These are phyloP conservation scores for Aramus guarauna DNA, from an alignment of 2,113 vertebrate genomes.

Conservation along the genomic window DNA sequence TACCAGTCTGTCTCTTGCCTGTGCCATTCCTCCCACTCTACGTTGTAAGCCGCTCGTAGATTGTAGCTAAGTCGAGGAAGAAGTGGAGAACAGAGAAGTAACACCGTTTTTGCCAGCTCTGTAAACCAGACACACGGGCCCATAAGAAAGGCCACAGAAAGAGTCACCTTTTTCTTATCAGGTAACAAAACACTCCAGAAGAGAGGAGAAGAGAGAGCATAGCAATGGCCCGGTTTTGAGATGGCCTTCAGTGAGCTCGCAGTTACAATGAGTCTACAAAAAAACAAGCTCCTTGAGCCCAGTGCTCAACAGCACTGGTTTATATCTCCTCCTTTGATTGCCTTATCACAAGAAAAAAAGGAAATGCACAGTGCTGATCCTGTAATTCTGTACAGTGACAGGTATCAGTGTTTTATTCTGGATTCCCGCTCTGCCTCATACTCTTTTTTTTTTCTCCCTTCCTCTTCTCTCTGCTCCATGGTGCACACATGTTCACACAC, in stretches of 20 bases:
- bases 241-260: not conserved
- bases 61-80: not conserved
- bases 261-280: not conserved
- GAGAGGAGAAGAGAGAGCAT: not conserved
- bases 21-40: not conserved
- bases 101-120: not conserved
- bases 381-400: too few species aligned
- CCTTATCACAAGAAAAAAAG: not conserved
- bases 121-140: not conserved
- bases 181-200: not conserved
- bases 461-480: not conserved
- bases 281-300: not conserved
- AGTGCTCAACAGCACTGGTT: not conserved
- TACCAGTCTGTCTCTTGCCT: not conserved
- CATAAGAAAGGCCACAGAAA: not conserved
- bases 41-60: not conserved
- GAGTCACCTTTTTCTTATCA: not conserved
- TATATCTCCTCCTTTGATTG: not conserved
- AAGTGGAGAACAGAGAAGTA: not conserved
- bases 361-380: not conserved
- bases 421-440: not conserved
- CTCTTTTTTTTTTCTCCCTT: not conserved
- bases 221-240: not conserved
- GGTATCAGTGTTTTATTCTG: not conserved
- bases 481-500: not conserved